These are phyloP conservation scores for Hemicrepidius hirtus DNA, from an alignment of 2,888 invertebrate genomes.

Conservation along the genomic window DNA sequence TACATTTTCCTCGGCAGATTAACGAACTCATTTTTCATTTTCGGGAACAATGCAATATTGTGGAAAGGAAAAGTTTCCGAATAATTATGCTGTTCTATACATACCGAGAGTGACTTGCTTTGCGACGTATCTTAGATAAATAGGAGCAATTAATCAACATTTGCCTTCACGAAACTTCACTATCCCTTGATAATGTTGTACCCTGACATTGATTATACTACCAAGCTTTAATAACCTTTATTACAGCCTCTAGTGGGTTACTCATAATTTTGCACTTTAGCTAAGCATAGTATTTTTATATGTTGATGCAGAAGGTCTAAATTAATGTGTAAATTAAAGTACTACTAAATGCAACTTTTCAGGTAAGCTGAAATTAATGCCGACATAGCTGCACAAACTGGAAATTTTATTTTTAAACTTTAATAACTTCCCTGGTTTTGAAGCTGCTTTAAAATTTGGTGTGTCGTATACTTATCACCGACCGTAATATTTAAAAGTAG, in stretches of 20 bases:
- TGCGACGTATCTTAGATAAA: constrained; percentile 35
- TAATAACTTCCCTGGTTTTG: constrained; percentile 38
- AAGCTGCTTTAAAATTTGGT: constrained; percentile 21
- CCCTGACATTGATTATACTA: constrained; percentile 17
- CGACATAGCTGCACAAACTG: constrained; percentile 29
- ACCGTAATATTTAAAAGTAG: constrained; percentile 29
- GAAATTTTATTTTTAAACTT: constrained; percentile 40
- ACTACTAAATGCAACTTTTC: constrained; percentile 11
- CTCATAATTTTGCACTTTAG: not conserved
- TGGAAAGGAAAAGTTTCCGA: constrained; percentile 34
- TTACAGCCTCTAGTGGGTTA: not conserved
- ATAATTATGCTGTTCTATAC: constrained; percentile 37
- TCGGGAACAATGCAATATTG: constrained; percentile 44
- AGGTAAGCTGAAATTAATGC: constrained; percentile 29
- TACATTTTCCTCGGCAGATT: constrained; percentile 50
- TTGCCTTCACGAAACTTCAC: constrained; percentile 17
- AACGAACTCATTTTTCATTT: constrained; percentile 51
- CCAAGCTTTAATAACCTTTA: not conserved
- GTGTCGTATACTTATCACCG: constrained; percentile 17
- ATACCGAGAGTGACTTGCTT: constrained; percentile 26
- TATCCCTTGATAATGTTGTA: constrained; percentile 15
- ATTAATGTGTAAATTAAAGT: constrained; percentile 12
- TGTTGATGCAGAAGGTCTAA: not conserved
- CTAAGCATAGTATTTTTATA: not conserved
- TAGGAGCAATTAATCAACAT: constrained; percentile 42